Base-by-base conservation (phyloP, 1,140 invertebrate genomes). In the Plodia interpunctella region DNA sequence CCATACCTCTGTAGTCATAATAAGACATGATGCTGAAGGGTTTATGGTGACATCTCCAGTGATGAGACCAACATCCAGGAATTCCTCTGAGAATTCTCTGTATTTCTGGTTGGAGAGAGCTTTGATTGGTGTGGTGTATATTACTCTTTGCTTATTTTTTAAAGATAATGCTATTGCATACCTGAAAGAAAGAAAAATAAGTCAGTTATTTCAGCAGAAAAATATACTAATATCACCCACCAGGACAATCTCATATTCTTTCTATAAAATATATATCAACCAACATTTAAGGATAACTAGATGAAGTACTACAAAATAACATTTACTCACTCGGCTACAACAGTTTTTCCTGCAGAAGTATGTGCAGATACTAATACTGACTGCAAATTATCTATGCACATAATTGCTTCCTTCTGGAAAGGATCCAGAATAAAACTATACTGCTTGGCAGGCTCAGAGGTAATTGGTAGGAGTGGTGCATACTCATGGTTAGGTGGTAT, bases 41-140 rank as follows among this genome's bases (percentile, higher is more conserved):
- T 99, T 99, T 35, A 99, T 99, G 4, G 98, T 99, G 4, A 99
- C 98, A 92, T 99, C 99, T 49, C 99, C 99, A 57, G 99, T 99
- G 66, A 99, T 95, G 8, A 99, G 90, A 55, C 99, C 98, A 21
- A 99, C 98, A 91, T 99, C 99, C 85, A 95, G 93, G 78, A 99
- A 99, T 83, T 99, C 98, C 85, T 99, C 98, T 72, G 94, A 95
- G 84, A 99, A 97, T 88, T 99, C 99, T 73, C 98, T 92, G 87
- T 98, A 99, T 79, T 99, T 99, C 89, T 99, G 99, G 92, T 99
- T 99, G 74, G 98, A 99, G 17, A 99, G 85, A 5, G 99, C 99
- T 91, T 99, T 99, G 60, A 99, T 99, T 2, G 99, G 99, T 49
- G 99, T 99, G 17, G 99, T 99, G 80, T 99, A 99, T 74, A 99